phyloP scores from a whole-genome alignment of 1,140 invertebrate species.

The Drosophila orosa region DNA sequence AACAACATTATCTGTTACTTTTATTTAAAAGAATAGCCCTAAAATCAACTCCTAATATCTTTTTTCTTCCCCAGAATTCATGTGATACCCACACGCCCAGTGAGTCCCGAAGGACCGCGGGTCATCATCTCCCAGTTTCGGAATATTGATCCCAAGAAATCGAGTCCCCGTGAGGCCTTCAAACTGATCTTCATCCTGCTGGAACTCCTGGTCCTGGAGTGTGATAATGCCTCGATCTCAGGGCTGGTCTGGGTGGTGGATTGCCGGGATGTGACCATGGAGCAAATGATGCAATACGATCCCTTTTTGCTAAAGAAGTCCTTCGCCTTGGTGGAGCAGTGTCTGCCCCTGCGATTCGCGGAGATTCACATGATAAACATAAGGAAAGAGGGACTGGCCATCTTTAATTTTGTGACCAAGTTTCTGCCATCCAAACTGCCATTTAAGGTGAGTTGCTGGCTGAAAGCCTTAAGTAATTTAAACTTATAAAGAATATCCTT shows the following conservation, averaged over 20 bases:
- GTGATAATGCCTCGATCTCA: slow-evolving; percentile 61
- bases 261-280: slow-evolving; percentile 63
- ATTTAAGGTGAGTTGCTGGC: slow-evolving; percentile 82
- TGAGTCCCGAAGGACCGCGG: slow-evolving; percentile 50
- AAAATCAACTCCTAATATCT: slow-evolving; percentile 6
- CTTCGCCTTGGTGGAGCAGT: slow-evolving; percentile 65
- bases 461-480: not conserved
- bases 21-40: not conserved
- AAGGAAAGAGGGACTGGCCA: slow-evolving; percentile 84
- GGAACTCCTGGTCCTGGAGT: slow-evolving; percentile 72
- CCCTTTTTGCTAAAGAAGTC: slow-evolving; percentile 67
- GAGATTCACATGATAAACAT: slow-evolving; percentile 79
- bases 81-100: slow-evolving; percentile 60
- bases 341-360: slow-evolving; percentile 60
- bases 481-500: not conserved
- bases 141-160: slow-evolving; percentile 70
- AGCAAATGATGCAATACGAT: slow-evolving; percentile 78
- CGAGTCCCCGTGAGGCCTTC: slow-evolving; percentile 67
- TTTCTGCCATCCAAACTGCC: slow-evolving; percentile 85
- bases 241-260: slow-evolving; percentile 68
- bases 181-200: slow-evolving; percentile 72
- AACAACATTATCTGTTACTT: not conserved
- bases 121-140: slow-evolving; percentile 72
- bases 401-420: slow-evolving; percentile 85
- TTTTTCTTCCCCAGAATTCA: slow-evolving; percentile 51